These are phyloP conservation scores for Drosophila ochracea DNA, from an alignment of 2,888 invertebrate species.

Conservation along the genomic window DNA sequence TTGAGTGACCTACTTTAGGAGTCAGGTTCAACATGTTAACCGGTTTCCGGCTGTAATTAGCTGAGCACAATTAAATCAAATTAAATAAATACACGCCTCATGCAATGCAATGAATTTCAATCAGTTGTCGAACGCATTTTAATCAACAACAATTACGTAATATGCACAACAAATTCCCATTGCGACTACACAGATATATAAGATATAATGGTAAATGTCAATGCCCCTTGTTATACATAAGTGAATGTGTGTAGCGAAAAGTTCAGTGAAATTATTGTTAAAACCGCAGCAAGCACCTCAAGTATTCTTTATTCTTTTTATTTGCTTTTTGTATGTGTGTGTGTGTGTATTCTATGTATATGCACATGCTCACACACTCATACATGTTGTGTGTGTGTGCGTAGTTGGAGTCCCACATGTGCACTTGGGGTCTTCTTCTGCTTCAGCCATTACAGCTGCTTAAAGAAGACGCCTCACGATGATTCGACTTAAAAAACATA, in stretches of 20 bases:
- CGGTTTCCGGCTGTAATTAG: slow-evolving; percentile 65
- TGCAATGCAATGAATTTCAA: slow-evolving; percentile 30
- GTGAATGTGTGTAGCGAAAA: slow-evolving; percentile 8
- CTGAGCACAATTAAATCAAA: slow-evolving; percentile 29
- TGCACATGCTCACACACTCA: slow-evolving; percentile 2
- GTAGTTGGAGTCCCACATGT: slow-evolving; percentile 8
- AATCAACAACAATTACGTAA: slow-evolving; percentile 34
- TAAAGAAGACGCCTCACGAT: slow-evolving; percentile 53
- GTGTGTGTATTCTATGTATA: neutral
- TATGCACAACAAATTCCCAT: neutral
- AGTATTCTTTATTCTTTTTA: slow-evolving; percentile 19
- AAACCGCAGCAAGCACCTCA: slow-evolving; percentile 33
- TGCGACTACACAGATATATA: slow-evolving; percentile 10
- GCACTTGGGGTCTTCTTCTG: slow-evolving; percentile 17
- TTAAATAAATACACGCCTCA: slow-evolving; percentile 12
- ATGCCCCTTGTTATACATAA: slow-evolving; percentile 27
- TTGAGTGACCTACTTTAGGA: slow-evolving; percentile 67
- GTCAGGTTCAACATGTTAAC: slow-evolving; percentile 39
- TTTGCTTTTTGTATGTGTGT: slow-evolving; percentile 3
- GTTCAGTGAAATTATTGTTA: slow-evolving; percentile 9
- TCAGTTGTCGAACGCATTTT: slow-evolving; percentile 17
- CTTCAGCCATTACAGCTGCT: slow-evolving; percentile 28
- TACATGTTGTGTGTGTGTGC: neutral
- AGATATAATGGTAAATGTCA: slow-evolving; percentile 40
- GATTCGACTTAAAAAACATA: slow-evolving; percentile 49